Percentiles rank a stretch among this genome's conserved stretches.
These are phyloP conservation scores for Syritta pipiens DNA, from an alignment of 2,888 invertebrate species.

Conservation along the genomic window DNA sequence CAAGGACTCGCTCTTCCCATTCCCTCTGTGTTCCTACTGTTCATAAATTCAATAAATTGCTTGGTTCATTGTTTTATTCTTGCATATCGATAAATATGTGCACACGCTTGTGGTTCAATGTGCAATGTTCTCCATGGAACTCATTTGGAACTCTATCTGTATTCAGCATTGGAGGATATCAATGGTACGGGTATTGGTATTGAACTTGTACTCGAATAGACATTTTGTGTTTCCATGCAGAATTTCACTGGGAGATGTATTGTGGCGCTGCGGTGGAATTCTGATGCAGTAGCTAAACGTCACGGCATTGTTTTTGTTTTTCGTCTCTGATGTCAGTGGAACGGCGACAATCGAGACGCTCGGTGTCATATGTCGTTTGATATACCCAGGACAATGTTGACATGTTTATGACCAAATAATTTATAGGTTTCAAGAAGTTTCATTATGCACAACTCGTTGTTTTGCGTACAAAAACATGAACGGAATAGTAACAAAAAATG, in stretches of 20 bases:
- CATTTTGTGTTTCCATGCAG: slow-evolving; percentile 24
- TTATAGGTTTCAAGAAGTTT: slow-evolving; percentile 39
- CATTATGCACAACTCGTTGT: slow-evolving; percentile 18
- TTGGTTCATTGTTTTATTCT: slow-evolving; percentile 65
- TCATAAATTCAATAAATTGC: slow-evolving; percentile 69
- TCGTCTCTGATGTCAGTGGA: slow-evolving; percentile 32
- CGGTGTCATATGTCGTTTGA: slow-evolving; percentile 38
- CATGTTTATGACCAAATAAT: slow-evolving; percentile 54
- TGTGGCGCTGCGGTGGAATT: slow-evolving; percentile 36
- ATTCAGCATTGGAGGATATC: slow-evolving; percentile 31
- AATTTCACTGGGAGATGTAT: slow-evolving; percentile 10
- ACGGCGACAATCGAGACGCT: slow-evolving; percentile 10
- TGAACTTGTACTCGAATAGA: slow-evolving; percentile 52
- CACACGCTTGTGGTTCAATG: slow-evolving; percentile 53
- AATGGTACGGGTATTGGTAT: slow-evolving; percentile 27
- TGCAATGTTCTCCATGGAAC: slow-evolving; percentile 51
- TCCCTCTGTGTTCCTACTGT: slow-evolving; percentile 31
- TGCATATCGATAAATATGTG: slow-evolving; percentile 61
- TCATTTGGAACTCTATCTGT: slow-evolving; percentile 66
- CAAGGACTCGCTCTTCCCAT: neutral
- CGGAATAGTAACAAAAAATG: slow-evolving; percentile 9
- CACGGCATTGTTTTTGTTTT: slow-evolving; percentile 12
- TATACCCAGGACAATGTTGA: slow-evolving; percentile 59
- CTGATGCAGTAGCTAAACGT: slow-evolving; percentile 29
- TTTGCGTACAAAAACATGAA: neutral